These are phyloP conservation scores for Rhipidura dahli DNA, from an alignment of 2,113 vertebrate genomes.

Conservation along the genomic window DNA sequence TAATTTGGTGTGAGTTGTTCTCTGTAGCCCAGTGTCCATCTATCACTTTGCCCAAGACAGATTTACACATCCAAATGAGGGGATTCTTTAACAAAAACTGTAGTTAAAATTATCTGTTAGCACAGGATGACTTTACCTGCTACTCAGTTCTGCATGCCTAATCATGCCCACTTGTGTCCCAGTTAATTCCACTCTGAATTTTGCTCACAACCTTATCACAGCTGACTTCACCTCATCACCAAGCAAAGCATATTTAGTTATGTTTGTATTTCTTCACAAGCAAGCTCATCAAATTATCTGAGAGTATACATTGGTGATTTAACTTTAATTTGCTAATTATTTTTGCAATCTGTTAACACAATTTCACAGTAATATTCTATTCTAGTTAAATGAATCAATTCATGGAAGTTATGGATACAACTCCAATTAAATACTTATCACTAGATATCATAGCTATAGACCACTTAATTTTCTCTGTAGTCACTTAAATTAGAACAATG, in stretches of 20 bases:
- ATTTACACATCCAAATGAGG: background rate
- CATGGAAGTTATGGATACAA: background rate
- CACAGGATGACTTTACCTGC: background rate
- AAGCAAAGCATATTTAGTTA: background rate
- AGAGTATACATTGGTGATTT: background rate
- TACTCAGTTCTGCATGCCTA: background rate
- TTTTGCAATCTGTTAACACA: background rate
- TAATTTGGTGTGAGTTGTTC: background rate
- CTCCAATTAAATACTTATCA: background rate
- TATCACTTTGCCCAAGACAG: background rate
- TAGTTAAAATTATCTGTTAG: background rate
- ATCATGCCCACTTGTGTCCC: background rate
- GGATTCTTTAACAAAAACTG: background rate
- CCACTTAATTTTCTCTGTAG: background rate
- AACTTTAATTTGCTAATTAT: background rate
- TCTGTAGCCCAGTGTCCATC: background rate
- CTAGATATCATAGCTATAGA: background rate
- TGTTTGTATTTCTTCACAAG: background rate
- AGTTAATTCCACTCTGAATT: background rate
- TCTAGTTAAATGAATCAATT: background rate
- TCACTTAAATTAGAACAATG: background rate
- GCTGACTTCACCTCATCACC: background rate
- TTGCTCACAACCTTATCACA: background rate
- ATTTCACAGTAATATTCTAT: background rate
- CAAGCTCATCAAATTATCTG: background rate